A percentile compares a stretch with the other conserved stretches of the same genome.
phyloP scores from a whole-genome alignment of 1,140 invertebrate species.

The Papilio aristodemus region DNA sequence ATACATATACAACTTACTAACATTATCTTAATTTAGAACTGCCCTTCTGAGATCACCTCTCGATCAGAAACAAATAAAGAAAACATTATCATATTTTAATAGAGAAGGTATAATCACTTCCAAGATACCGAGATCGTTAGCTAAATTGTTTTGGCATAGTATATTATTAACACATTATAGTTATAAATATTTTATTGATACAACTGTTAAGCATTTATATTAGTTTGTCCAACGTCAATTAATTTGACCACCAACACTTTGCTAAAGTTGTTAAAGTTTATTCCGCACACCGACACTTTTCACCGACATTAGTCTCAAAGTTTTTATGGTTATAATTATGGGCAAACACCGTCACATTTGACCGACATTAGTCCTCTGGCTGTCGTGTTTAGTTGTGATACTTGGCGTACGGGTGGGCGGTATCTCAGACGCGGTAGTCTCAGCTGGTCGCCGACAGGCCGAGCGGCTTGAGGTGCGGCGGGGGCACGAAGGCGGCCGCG shows the following conservation, averaged over 20 bases:
- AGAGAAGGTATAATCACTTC: neutral
- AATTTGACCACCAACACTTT: neutral
- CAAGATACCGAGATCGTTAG: conserved; percentile 23
- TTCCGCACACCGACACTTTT: conserved; percentile 1
- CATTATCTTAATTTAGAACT: conserved; percentile 57
- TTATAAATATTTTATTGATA: conserved; percentile 17
- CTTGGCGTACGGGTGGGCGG: conserved; percentile 66
- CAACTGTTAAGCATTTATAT: neutral
- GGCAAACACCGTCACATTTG: neutral
- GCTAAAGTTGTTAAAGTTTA: neutral
- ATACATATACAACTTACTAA: conserved; percentile 33
- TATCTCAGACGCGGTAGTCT: conserved; percentile 75
- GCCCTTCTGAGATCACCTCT: conserved; percentile 71
- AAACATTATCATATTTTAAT: conserved; percentile 32
- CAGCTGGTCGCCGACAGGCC: conserved; percentile 78
- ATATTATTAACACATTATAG: conserved; percentile 43
- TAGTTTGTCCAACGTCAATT: neutral
- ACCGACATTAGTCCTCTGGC: neutral
- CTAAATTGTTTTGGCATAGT: conserved; percentile 32
- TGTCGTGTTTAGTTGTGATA: conserved; percentile 55
- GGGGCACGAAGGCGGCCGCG: conserved; percentile 63
- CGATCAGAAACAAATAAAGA: conserved; percentile 45
- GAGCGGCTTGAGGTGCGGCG: conserved; percentile 75
- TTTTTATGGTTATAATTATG: neutral
- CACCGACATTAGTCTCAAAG: neutral